Conservation (phyloP, 2,888 invertebrate species). For the Caenorhabditis sinica region DNA sequence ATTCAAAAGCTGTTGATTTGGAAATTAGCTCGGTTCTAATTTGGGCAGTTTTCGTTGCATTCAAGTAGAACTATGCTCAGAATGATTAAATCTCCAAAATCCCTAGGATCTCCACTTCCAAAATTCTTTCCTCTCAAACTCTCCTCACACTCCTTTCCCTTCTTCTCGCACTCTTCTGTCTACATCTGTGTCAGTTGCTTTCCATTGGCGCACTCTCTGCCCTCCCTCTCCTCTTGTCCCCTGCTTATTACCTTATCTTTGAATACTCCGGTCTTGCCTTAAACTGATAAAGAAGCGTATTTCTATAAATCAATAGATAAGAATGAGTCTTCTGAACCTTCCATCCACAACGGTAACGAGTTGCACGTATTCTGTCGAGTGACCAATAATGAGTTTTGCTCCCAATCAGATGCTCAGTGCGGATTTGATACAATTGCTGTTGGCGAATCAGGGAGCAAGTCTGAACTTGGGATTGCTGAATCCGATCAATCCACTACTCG, state of each 20-base stretch:
- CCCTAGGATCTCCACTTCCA: neutral
- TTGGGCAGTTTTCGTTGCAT: no score
- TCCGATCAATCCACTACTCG: conserved; percentile 15
- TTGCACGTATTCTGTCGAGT: conserved; percentile 15
- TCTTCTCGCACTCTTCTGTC: neutral
- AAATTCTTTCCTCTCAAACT: neutral
- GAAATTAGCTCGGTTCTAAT: no score
- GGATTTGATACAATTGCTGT: conserved; percentile 29
- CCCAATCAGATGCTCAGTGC: conserved; percentile 44
- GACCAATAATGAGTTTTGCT: conserved; percentile 14
- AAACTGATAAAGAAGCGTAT: conserved; percentile 39
- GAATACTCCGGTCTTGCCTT: neutral
- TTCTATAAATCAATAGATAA: conserved; percentile 41
- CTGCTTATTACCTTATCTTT: neutral
- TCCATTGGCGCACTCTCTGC: neutral
- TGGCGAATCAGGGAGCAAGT: conserved; percentile 23
- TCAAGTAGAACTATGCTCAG: no score
- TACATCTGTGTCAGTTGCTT: conserved; percentile 13
- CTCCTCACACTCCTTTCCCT: neutral
- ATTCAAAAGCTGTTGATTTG: no score
- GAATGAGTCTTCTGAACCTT: conserved; percentile 34
- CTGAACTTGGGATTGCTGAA: conserved; percentile 21
- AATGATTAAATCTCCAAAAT: neutral
- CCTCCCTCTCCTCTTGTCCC: neutral
- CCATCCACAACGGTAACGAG: neutral